phyloP scores from a whole-genome alignment of 2,113 vertebrate genomes.

The Myodes glareolus region DNA sequence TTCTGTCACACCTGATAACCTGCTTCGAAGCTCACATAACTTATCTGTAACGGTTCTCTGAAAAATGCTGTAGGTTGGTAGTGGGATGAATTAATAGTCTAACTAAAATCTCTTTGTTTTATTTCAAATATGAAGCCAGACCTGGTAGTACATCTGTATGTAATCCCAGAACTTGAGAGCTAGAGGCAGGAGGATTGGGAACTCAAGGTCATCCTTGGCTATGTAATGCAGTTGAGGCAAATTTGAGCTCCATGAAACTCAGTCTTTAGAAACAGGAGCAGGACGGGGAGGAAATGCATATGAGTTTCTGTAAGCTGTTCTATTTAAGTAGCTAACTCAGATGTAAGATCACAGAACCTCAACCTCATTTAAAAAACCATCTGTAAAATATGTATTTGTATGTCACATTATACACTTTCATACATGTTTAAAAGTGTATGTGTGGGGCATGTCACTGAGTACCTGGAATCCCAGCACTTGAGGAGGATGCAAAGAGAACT shows the following conservation, averaged over 20 bases:
- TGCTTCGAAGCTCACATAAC: background rate
- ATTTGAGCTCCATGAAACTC: background rate
- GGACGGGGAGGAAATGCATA: background rate
- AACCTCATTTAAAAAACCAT: background rate
- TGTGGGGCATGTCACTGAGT: background rate
- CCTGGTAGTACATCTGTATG: background rate
- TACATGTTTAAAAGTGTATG: background rate
- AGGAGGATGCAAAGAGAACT: background rate
- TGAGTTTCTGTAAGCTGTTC: background rate
- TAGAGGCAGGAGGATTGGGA: background rate
- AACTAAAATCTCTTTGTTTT: background rate
- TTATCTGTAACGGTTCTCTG: background rate
- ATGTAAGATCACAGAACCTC: background rate
- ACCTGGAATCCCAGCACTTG: background rate
- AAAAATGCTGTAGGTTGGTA: background rate
- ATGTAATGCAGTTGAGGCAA: background rate
- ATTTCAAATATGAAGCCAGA: conserved; percentile 29
- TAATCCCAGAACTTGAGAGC: background rate
- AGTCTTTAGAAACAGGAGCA: background rate
- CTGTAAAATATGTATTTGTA: too few species aligned
- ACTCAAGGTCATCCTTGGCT: background rate
- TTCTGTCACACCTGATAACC: background rate
- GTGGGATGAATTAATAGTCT: background rate
- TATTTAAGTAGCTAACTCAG: background rate
- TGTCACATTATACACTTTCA: background rate